phyloP scores from a whole-genome alignment of 2,113 vertebrate species.

The Nerophis ophidion region DNA sequence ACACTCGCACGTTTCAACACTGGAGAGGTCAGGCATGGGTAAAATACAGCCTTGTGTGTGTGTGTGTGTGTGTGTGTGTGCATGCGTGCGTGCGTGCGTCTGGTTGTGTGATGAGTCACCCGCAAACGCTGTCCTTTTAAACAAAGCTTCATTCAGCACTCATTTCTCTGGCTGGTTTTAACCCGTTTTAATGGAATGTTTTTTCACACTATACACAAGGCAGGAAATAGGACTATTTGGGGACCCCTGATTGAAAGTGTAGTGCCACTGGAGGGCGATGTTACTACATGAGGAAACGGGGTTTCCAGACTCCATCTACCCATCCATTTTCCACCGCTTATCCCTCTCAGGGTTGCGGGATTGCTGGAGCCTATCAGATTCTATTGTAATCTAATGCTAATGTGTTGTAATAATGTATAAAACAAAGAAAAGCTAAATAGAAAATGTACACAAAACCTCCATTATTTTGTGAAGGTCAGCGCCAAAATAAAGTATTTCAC shows the following conservation, averaged over 20 bases:
- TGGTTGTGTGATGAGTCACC: constrained; percentile 54
- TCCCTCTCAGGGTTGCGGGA: too few species aligned
- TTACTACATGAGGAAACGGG: background rate
- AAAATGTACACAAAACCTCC: too few species aligned
- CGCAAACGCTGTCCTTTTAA: constrained; percentile 23
- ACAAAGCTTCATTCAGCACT: constrained; percentile 54
- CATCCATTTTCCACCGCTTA: too few species aligned
- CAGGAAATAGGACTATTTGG: background rate
- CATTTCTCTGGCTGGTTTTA: background rate
- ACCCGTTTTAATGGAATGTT: background rate
- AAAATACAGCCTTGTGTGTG: constrained; percentile 37
- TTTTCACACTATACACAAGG: background rate
- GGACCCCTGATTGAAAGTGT: background rate
- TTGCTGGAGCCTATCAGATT: too few species aligned
- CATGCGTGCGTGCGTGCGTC: constrained; percentile 33
- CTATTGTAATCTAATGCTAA: too few species aligned
- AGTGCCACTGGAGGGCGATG: constrained; percentile 50
- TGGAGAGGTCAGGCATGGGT: constrained; percentile 47
- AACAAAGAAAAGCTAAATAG: too few species aligned
- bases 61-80: constrained; percentile 35
- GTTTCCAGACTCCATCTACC: too few species aligned
- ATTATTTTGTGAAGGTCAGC: background rate
- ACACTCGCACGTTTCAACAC: constrained; percentile 16
- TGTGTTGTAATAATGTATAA: too few species aligned
- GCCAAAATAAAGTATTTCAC: constrained; percentile 9